Base-by-base conservation (phyloP, 2,888 invertebrate species). In the Silvanus unidentatus region DNA sequence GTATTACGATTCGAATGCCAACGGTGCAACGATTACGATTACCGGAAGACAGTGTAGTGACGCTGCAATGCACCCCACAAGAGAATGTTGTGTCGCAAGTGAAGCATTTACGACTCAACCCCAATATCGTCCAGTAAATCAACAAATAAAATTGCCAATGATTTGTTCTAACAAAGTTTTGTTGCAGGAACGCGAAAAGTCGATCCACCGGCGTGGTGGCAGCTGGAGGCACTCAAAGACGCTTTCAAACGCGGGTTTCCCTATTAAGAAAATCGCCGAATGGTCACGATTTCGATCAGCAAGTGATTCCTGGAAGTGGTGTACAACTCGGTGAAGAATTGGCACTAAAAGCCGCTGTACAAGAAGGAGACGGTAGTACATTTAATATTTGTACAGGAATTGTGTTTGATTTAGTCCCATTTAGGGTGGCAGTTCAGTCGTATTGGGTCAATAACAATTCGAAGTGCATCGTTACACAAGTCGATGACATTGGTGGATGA, bases 301-400 rank as follows among this genome's bases (percentile, higher is more conserved):
- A 73, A n/a, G 70, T 68, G 13, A 66, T 80, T 42, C 72, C 71
- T 1, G 75, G 77, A 40, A 77, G 75, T 2, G 68, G 74, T 2
- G 78, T 80, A 1, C 71, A 75, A 45, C 63, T 80, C 35, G 80
- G 80, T 2, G 80, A 80, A 58, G 78, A 79, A 47, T 62, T 80
- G 27, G 54, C 79, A 35, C 55, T 80, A 16, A 68, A 77, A 22
- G 76, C 76, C 5, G 68, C 74, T 49, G 74, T 79, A 9, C 65
- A 73, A 42, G 69, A 75, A 11, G 78, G 76, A 36, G 79, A 79
- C 64, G 80, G 80, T 79, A 62, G 58, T 57, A 51, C 12, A 4
- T n/a, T n/a, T n/a, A n/a, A n/a, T n/a, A n/a, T n/a, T n/a, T n/a
- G n/a, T n/a, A n/a, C n/a, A 10, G 1, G 8, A 27, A 13, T n/a